These are phyloP conservation scores for Rallus limicola DNA, from an alignment of 2,113 vertebrate genomes.

Conservation along the genomic window DNA sequence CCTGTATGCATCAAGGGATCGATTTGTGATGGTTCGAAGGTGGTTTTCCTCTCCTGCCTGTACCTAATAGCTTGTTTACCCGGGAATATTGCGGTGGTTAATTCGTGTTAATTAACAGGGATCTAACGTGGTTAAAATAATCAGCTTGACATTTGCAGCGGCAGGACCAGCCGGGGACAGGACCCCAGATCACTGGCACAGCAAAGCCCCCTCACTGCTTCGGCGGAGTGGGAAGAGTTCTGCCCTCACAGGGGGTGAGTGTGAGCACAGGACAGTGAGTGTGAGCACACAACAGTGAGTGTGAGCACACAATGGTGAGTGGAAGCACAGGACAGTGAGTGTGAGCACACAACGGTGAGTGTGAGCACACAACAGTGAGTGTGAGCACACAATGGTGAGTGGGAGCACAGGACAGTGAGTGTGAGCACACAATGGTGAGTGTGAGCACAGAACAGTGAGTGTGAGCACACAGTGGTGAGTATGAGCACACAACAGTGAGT, in stretches of 20 bases:
- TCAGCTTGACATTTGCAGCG: not conserved
- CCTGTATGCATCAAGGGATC: not conserved
- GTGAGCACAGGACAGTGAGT: too few relatives aligned
- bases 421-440: too few relatives aligned
- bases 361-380: too few relatives aligned
- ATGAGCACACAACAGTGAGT: too few relatives aligned
- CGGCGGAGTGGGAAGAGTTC: not conserved
- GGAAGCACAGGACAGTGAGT: too few relatives aligned
- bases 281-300: too few relatives aligned
- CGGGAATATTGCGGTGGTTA: not conserved
- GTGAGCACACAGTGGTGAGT: too few relatives aligned
- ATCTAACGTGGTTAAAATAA: slow-evolving; percentile 24
- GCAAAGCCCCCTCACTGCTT: not conserved
- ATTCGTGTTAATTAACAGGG: slow-evolving; percentile 22
- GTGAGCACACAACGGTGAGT: too few relatives aligned
- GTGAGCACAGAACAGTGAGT: too few relatives aligned
- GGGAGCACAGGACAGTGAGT: too few relatives aligned
- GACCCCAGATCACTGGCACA: fast-evolving
- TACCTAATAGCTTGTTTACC: not conserved
- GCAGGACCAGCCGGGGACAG: not conserved
- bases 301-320: too few relatives aligned
- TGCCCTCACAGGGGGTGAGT: not conserved
- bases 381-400: too few relatives aligned
- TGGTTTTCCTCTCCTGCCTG: slow-evolving; percentile 21
- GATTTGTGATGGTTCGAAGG: not conserved